Base-by-base conservation (phyloP, 1,140 invertebrate genomes). In the Grapholita molesta region DNA sequence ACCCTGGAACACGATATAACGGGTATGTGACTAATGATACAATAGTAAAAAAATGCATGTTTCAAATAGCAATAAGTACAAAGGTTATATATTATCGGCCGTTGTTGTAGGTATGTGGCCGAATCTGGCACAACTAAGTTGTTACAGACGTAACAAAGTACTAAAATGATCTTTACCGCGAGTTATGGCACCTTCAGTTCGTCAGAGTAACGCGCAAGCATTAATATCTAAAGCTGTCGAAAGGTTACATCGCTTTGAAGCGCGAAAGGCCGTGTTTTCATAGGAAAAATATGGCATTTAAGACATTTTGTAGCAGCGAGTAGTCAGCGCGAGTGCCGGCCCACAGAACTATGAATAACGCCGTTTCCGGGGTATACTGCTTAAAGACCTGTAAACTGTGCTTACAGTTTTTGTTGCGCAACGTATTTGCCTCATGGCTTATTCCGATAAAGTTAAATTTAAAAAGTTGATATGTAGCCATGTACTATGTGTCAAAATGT, bases 321-420 rank as follows among this genome's bases (percentile, higher is more conserved):
- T 69, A 33, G 69, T 48, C 30, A 64, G 70, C 67, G 70, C 68
- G n/a, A 24, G 67, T 68, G 69, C 64, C 64, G 70, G 70, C 72
- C 70, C 67, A 9, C 8, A 48, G 15, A 69, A 67, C 70, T 72
- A 74, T 77, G 74, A 77, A 73, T 77, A 73, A 74, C 64, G 33
- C 48, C n/a, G 28, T 77, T 77, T 75, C 72, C 73, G 72, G 70
- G 72, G 70, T 73, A 42, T 30, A 42, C 42, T 11, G 25, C 32
- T 24, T 69, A 68, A 67, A 55, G 28, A 52, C 69, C 61, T 72
- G 57, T 57, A 71, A 70, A 35, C 12, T 30, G 67, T 76, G 74
- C 75, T 72, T 77, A 69, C 70, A 75, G 42, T 73, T 72, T 75
- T 75, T 71, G 70, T 76, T 74, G 68, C 70, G 71, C 68, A 76